Base-by-base conservation (phyloP, 2,888 invertebrate genomes). In the Tinea pellionella region DNA sequence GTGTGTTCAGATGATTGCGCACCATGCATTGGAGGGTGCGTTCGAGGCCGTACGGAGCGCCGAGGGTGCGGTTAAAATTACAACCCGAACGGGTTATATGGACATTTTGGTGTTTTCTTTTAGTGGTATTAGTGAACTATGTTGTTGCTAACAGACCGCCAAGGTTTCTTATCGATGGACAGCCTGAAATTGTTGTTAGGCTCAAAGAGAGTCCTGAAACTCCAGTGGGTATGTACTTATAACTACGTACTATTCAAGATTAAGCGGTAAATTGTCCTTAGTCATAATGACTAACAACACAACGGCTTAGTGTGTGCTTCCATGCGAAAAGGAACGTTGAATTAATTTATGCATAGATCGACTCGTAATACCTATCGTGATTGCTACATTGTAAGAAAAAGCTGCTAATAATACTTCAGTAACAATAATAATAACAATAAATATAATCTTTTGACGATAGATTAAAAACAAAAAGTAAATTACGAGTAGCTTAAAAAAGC, bases 121-220 rank as follows among this genome's bases (percentile, higher is more conserved):
- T 59, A 16, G 62, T 80, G 58, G 61, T 79, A 58, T 64, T 70
- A 24, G 64, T 74, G 32, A 29, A 60, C 42, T 68, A 72, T 60
- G 66, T 67, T 62, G 65, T 68, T 8, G 89, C 89, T 63, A 96
- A 96, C 88, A 90, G 92, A 69, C 94, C 96, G 55, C 96, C 96
- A n/a, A 89, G 94, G 63, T 96, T 96, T 79, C 89, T 95, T 61
- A 94, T 93, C 74, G 94, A 95, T 71, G 95, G 94, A 63, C 95
- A 95, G 79, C 94, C 95, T 65, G 96, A 97, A 89, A 96, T 97
- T 69, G 96, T 97, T 64, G 89, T 97, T 69, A 90, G 95, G 74
- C 87, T 96, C 71, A 95, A 95, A 79, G 97, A 97, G 88, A 96
- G 95, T 59, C 89, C 91, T 60, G 95, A 95, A 69, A 96, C 95